Percentiles rank a stretch among this genome's conserved stretches.
These are phyloP conservation scores for Chesias legatella DNA, from an alignment of 2,888 invertebrate species.

Conservation along the genomic window DNA sequence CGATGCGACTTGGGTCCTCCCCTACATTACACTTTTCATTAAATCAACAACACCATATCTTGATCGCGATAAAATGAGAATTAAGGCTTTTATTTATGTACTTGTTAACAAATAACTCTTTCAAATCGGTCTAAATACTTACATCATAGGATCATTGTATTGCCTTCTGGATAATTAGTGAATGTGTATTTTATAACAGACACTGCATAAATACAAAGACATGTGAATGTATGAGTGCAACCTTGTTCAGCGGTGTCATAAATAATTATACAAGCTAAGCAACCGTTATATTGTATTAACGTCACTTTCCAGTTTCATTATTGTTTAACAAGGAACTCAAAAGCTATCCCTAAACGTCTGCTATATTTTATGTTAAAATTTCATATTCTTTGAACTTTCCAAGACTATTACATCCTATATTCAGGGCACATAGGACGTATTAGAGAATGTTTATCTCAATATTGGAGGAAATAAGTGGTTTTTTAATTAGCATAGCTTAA, in stretches of 20 bases:
- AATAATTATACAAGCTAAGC: conserved; percentile 25
- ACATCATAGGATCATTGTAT: neutral
- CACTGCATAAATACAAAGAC: conserved; percentile 23
- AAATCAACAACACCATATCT: too few relatives aligned
- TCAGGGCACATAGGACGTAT: too few relatives aligned
- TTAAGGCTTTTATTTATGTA: conserved; percentile 7
- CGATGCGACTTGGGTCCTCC: too few relatives aligned
- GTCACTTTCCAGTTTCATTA: conserved; percentile 16
- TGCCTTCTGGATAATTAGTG: conserved; percentile 25
- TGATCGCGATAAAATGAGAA: conserved; percentile 5
- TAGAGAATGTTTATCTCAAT: too few relatives aligned
- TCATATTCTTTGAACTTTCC: too few relatives aligned
- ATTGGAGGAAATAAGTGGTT: too few relatives aligned
- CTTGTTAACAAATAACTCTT: conserved; percentile 7
- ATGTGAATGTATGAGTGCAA: conserved; percentile 34
- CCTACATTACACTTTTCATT: too few relatives aligned
- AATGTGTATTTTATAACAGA: conserved; percentile 27
- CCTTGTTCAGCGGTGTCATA: conserved; percentile 37
- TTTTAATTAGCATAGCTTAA: too few relatives aligned
- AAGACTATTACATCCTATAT: too few relatives aligned
- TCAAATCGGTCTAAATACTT: conserved; percentile 2
- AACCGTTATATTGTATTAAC: conserved; percentile 10
- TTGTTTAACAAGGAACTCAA: too few relatives aligned
- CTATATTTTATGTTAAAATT: too few relatives aligned
- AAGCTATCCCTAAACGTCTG: too few relatives aligned